These are phyloP conservation scores for Rhamphomyia laevipes DNA, from an alignment of 2,888 invertebrate species.

Conservation along the genomic window DNA sequence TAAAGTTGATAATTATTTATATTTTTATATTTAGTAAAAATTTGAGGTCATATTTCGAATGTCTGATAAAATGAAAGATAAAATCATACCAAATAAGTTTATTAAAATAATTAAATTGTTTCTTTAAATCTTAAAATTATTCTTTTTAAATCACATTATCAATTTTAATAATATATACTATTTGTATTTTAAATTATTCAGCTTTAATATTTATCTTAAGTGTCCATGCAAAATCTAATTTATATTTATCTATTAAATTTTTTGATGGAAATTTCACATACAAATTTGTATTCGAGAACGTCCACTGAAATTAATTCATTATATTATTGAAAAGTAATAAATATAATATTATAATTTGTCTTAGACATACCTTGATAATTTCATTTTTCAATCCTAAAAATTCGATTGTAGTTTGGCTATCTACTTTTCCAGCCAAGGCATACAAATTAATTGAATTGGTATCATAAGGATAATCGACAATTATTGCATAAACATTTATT, in stretches of 20 bases:
- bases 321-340: not conserved
- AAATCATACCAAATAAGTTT: too few relatives aligned
- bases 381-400: slow-evolving; percentile 39
- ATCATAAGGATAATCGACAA: slow-evolving; percentile 56
- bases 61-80: too few relatives aligned
- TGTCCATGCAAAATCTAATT: slow-evolving; percentile 33
- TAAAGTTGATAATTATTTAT: too few relatives aligned
- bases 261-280: slow-evolving; percentile 32
- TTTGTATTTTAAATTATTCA: too few relatives aligned
- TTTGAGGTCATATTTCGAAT: too few relatives aligned
- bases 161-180: too few relatives aligned
- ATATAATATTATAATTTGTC: slow-evolving; percentile 20
- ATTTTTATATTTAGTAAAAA: too few relatives aligned
- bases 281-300: slow-evolving; percentile 19
- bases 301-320: slow-evolving; percentile 23
- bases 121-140: too few relatives aligned
- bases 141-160: too few relatives aligned
- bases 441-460: slow-evolving; percentile 41
- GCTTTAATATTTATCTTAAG: slow-evolving; percentile 27
- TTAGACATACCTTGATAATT: slow-evolving; percentile 22
- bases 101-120: too few relatives aligned
- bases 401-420: slow-evolving; percentile 30
- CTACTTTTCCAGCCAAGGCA: slow-evolving; percentile 27
- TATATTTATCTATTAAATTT: slow-evolving; percentile 28
- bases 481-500: slow-evolving; percentile 49